Percentiles rank a stretch among this genome's conserved stretches.
phyloP scores from a whole-genome alignment of 2,888 invertebrate genomes.

The Athripsodes cinereus region DNA sequence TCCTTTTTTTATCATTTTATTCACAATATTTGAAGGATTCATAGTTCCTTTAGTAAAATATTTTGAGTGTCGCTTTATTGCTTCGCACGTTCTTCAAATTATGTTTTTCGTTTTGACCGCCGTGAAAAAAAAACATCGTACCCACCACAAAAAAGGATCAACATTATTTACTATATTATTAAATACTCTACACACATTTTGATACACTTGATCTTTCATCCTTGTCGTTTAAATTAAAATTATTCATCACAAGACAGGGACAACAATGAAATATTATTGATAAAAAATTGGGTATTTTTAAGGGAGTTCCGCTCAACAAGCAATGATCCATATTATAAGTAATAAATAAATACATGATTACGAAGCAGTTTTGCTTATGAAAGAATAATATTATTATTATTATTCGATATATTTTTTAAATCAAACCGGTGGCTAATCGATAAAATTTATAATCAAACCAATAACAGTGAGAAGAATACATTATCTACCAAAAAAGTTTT shows the following conservation, averaged over 20 bases:
- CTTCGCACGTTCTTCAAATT: slow-evolving; percentile 21
- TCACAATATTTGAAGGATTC: not conserved
- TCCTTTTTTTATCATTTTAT: not conserved
- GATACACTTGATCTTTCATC: too few species aligned
- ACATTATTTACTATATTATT: slow-evolving; percentile 6
- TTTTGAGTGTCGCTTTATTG: not conserved
- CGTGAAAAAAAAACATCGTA: too few species aligned
- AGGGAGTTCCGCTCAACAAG: slow-evolving; percentile 5
- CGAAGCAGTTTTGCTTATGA: slow-evolving; percentile 15
- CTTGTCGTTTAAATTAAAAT: too few species aligned
- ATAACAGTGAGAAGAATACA: not conserved
- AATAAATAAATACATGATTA: slow-evolving; percentile 6
- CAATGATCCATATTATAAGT: too few species aligned
- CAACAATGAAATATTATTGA: too few species aligned
- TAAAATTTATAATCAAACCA: slow-evolving; percentile 5
- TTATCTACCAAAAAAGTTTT: too few species aligned
- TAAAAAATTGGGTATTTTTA: not conserved
- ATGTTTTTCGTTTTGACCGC: too few species aligned
- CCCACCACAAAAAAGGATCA: too few species aligned
- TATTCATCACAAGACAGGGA: too few species aligned
- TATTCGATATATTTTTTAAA: slow-evolving; percentile 2
- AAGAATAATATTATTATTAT: slow-evolving; percentile 1
- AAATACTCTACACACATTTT: not conserved
- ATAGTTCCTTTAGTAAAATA: slow-evolving; percentile 11
- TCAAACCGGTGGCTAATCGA: slow-evolving; percentile 3